These are phyloP conservation scores for Chondrosia reniformis DNA, from an alignment of 37 sponge, comb jelly and placozoan species.

Conservation along the genomic window DNA sequence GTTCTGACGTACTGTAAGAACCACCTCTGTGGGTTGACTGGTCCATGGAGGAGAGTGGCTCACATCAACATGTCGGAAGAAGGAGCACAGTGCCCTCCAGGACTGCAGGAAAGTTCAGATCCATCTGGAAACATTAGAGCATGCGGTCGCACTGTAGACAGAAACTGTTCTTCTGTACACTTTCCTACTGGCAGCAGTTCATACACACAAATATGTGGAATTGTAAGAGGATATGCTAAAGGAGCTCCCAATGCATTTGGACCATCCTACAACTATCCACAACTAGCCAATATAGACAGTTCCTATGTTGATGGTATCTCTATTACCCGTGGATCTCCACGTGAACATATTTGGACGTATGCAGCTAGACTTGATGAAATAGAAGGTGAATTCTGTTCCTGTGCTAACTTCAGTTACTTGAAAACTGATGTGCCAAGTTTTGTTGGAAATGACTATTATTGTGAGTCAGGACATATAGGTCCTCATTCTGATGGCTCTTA, in stretches of 20 bases:
- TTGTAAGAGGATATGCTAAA: background rate
- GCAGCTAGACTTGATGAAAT: background rate
- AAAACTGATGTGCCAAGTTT: background rate
- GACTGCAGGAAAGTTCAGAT: background rate
- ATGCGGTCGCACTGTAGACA: conserved; percentile 6
- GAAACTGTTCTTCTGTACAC: background rate
- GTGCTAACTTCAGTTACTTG: background rate
- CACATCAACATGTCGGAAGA: conserved; percentile 19
- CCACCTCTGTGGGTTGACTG: conserved; percentile 8
- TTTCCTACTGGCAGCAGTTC: background rate
- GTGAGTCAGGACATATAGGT: background rate
- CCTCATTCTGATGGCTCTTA: too few relatives aligned
- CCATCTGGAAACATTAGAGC: conserved; percentile 3
- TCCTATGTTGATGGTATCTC: conserved; percentile 23
- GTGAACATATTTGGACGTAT: conserved; percentile 17
- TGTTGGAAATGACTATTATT: conserved; percentile 11
- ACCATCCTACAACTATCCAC: background rate
- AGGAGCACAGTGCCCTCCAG: conserved; percentile 12
- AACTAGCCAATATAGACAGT: background rate
- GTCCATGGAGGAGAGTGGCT: conserved; percentile 7
- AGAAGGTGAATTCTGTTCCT: background rate
- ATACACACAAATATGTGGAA: conserved; percentile 18
- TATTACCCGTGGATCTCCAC: conserved; percentile 14
- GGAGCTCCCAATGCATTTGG: conserved; percentile 17
- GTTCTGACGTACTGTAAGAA: conserved; percentile 10